Evolutionary conservation across 2,113 vertebrate species (phyloP), one percentile per base, ranked within the genome.

Genomic region (Proteles cristata): DNA sequence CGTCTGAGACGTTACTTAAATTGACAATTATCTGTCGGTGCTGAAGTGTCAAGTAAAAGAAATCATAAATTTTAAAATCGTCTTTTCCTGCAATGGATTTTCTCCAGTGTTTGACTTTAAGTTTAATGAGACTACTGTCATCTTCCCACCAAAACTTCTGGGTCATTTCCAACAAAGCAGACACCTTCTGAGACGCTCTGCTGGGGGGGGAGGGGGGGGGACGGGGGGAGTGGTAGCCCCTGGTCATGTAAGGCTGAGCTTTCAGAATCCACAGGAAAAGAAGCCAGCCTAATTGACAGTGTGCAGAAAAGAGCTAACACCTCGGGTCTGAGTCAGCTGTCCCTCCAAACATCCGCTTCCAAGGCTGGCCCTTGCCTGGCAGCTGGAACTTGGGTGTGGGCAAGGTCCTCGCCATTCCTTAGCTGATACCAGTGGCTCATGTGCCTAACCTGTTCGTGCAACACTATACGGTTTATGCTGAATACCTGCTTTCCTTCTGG

Each of bases 191-290:
- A 82, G 82, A 71, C 4, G 25, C 11, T 58, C 1, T 1, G 0
- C 4, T 1, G 39, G 39, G 16, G 33, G 31, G 11, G 9, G 5
- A 0, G 5, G 4, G 39, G 39, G 16, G 33, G 31, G 11, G 9
- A 4, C 0, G 5, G 4, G 2, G 39, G 11, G 43, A 28, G 7
- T 5, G n/a, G 7, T 5, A 2, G 11, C 7, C 1, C 3, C 25
- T n/a, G 53, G 55, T 21, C 45, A 53, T 31, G 7, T 3, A 25
- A 69, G 77, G 17, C 86, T 50, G 11, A 15, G 28, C 4, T n/a
- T 19, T 5, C 10, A 26, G 35, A 31, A 9, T n/a, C n/a, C 39
- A 43, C 66, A 74, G 14, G 55, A 10, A 43, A 87, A 66, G 43
- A 88, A 77, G 23, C 11, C 39, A 79, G 45, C 16, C 82, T 61